Evolutionary conservation across 64 coral and sea anemone species (phyloP).

Genomic region (Pachyseris speciosa): DNA sequence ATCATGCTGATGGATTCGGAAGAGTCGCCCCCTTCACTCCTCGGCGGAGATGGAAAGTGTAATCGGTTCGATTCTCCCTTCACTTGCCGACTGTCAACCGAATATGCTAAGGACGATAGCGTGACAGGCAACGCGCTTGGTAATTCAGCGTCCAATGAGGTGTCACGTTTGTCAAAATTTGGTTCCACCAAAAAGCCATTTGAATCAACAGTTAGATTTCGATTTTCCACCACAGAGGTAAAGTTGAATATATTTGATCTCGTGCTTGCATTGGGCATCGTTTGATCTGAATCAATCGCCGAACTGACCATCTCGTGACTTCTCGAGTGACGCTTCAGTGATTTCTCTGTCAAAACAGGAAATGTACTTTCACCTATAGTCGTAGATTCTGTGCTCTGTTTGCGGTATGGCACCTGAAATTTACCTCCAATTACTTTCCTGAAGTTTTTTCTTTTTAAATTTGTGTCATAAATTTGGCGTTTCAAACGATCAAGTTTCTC

Average conservation of each 20-base stretch:
- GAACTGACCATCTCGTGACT: background rate
- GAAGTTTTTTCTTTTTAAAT: background rate
- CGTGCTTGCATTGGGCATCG: background rate
- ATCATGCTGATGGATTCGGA: background rate
- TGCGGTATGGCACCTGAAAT: background rate
- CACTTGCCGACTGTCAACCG: background rate
- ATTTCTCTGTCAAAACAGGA: conserved; percentile 24
- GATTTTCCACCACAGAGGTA: background rate
- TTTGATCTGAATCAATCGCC: background rate
- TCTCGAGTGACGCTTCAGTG: background rate
- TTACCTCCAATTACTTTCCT: background rate
- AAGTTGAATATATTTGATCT: background rate
- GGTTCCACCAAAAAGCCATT: background rate
- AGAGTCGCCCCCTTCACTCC: background rate
- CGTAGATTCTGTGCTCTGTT: background rate
- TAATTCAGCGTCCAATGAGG: background rate
- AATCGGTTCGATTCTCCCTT: background rate
- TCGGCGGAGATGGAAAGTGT: background rate
- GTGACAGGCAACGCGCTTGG: background rate
- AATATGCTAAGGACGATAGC: background rate
- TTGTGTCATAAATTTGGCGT: background rate
- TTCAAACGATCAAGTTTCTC: conserved; percentile 34
- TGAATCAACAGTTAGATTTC: background rate
- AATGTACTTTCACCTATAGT: background rate
- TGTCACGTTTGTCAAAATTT: background rate